Evolutionary conservation across 2,113 vertebrate species (phyloP), one percentile per base, ranked within the genome.

Genomic region (Petrocephalus zakoni): DNA sequence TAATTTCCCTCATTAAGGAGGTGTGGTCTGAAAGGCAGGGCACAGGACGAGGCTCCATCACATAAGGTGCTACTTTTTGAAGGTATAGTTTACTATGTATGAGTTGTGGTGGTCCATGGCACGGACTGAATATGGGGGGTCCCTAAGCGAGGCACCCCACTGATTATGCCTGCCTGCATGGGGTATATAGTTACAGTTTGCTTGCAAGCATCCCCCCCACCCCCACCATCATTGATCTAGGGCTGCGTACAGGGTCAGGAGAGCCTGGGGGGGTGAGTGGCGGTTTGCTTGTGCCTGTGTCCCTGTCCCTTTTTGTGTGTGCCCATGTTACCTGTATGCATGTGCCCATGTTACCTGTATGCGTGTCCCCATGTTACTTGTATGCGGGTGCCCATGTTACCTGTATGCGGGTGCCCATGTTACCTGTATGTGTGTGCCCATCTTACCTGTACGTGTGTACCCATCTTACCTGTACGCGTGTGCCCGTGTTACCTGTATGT

Each of bases 371-470:
- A 52, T 90, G 42, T 85, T 49, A 37, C 19, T 11, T 87, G 22
- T 4, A 8, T n/a, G n/a, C n/a, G n/a, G n/a, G n/a, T n/a, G n/a
- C n/a, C n/a, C n/a, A n/a, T n/a, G n/a, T n/a, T 87, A n/a, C 87
- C 52, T 87, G 68, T 25, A 6, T 75, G 19, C 25, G 29, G 61
- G 52, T 37, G 34, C 78, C 19, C 56, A n/a, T 85, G 22, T 83
- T 42, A 55, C 56, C 25, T 13, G 84, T 21, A 19, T 81, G 52
- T 56, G 51, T 87, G 88, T 42, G 49, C 88, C 4, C 89, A n/a
- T 91, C n/a, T 75, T 5, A 21, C 8, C 61, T 51, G 34, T 91
- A 64, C 89, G 88, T 90, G 29, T 42, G 3, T 85, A 85, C 90
- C 85, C n/a, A n/a, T n/a, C n/a, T n/a, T n/a, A n/a, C n/a, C n/a